Conservation (phyloP, 2,888 invertebrate species). For the Barypeithes pellucidus region DNA sequence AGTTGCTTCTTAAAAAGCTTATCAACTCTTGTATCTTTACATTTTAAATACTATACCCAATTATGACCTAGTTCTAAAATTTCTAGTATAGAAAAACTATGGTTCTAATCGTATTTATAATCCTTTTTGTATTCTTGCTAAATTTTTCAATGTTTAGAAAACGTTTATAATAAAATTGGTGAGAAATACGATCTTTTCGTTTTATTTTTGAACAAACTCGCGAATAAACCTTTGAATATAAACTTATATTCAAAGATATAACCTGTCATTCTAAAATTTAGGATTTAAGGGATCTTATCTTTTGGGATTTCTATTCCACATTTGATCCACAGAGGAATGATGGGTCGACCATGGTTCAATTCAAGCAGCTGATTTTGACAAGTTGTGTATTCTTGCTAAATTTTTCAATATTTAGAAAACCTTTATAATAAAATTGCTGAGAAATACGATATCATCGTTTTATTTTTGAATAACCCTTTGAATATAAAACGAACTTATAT, state of each 20-base stretch:
- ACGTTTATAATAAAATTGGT: conserved; percentile 36
- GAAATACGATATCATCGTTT: background rate
- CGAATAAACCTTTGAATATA: background rate
- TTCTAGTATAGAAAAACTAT: conserved; percentile 27
- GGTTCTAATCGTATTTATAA: conserved; percentile 34
- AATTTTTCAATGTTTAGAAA: conserved; percentile 40
- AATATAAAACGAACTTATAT: background rate
- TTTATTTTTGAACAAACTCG: background rate
- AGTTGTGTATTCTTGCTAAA: conserved; percentile 38
- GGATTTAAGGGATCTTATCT: too few species aligned
- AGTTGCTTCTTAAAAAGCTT: background rate
- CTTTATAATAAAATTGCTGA: conserved; percentile 34
- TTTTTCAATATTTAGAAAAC: conserved; percentile 38
- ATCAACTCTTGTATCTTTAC: background rate
- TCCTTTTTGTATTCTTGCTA: conserved; percentile 39
- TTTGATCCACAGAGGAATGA: too few species aligned
- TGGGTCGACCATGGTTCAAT: too few species aligned
- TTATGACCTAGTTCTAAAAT: background rate
- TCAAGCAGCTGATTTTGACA: conserved; percentile 35
- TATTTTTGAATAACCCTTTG: background rate
- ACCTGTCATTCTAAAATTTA: too few species aligned
- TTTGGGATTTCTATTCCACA: too few species aligned
- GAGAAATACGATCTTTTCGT: background rate
- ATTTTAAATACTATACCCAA: background rate
- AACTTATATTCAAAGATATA: too few species aligned